Conservation (phyloP, 2,113 vertebrate genomes). For the Centrocercus urophasianus region DNA sequence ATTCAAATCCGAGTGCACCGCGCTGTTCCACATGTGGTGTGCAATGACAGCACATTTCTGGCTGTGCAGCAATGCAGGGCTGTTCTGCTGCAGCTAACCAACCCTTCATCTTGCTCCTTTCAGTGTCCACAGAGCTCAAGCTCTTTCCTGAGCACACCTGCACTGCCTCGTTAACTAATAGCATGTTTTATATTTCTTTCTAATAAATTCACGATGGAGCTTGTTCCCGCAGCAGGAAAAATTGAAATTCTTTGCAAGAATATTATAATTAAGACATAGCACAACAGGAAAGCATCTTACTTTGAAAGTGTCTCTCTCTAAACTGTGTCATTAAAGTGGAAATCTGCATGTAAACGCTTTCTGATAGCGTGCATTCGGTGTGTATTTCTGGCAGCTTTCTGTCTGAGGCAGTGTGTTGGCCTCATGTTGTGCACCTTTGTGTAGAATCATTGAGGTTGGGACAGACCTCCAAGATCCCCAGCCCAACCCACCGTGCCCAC, state of each 20-base stretch:
- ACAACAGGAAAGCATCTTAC: neutral
- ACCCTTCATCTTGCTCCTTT: neutral
- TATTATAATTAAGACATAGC: conserved; percentile 27
- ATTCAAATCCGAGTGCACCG: neutral
- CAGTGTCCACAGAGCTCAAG: accelerated
- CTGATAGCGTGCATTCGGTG: accelerated
- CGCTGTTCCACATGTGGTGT: neutral
- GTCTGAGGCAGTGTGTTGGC: accelerated
- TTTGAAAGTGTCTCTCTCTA: neutral
- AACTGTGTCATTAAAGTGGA: neutral
- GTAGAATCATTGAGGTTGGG: no score
- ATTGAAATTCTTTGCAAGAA: conserved; percentile 12
- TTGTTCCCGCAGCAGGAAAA: conserved; percentile 37
- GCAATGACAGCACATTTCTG: accelerated
- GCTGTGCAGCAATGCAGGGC: accelerated
- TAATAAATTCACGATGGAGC: conserved; percentile 41
- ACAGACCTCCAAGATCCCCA: no score
- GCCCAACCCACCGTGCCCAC: no score
- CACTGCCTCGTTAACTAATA: conserved; percentile 22
- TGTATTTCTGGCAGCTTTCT: no score
- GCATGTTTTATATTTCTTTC: conserved; percentile 21
- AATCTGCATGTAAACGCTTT: neutral
- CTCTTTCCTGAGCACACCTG: neutral
- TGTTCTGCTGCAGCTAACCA: neutral
- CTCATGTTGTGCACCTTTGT: accelerated